phyloP scores from a whole-genome alignment of 2,113 vertebrate species.

The Oenanthe oenanthe region DNA sequence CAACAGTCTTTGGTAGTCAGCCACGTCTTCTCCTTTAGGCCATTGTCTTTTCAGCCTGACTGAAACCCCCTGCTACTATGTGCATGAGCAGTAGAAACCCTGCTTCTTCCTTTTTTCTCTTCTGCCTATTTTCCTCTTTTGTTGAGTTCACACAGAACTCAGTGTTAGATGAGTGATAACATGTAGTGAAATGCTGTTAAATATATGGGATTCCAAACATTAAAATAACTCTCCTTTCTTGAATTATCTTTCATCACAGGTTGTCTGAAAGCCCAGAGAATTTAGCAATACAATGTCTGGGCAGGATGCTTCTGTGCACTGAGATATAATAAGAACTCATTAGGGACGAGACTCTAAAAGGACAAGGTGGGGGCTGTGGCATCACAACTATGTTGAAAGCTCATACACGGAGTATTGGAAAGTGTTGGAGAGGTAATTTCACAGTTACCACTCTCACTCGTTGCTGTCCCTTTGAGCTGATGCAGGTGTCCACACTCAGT shows the following conservation, averaged over 20 bases:
- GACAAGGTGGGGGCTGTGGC: background rate
- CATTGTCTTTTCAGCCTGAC: conserved; percentile 52
- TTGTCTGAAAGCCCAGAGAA: conserved; percentile 57
- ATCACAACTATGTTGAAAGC: conserved; percentile 33
- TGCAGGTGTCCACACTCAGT: background rate
- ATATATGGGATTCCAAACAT: conserved; percentile 52
- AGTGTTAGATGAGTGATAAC: conserved; percentile 34
- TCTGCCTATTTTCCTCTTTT: conserved; percentile 61
- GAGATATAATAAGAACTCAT: conserved; percentile 48
- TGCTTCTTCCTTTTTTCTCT: conserved; percentile 43
- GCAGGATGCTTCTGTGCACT: conserved; percentile 22
- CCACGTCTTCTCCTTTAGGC: background rate
- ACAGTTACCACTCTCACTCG: background rate
- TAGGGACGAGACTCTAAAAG: background rate
- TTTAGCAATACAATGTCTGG: conserved; percentile 55
- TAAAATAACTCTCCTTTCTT: conserved; percentile 53
- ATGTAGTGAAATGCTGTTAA: conserved; percentile 45
- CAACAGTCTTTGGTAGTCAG: conserved; percentile 36
- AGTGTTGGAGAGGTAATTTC: conserved; percentile 8
- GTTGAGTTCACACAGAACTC: conserved; percentile 49
- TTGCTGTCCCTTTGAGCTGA: background rate
- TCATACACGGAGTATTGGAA: background rate
- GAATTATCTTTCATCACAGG: conserved; percentile 46
- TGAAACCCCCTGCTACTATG: conserved; percentile 38
- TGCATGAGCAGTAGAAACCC: background rate